Evolutionary conservation across 2,113 vertebrate genomes (phyloP).

Genomic region (Triplophysa tibetana): DNA sequence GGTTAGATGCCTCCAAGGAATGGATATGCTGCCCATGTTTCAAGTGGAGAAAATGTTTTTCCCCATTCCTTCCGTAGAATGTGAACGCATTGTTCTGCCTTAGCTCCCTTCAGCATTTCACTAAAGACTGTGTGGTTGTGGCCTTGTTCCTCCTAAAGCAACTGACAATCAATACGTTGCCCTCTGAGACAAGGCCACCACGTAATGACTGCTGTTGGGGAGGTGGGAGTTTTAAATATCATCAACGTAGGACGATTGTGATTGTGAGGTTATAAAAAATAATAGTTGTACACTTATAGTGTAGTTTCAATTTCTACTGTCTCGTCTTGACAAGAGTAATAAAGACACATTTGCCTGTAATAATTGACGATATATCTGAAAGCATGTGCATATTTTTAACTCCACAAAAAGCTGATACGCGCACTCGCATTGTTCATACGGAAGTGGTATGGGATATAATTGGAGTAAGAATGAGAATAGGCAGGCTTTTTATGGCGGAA

Average conservation of each 20-base stretch:
- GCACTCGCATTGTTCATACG: neutral
- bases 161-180: slow-evolving; percentile 82
- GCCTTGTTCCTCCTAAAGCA: slow-evolving; percentile 16
- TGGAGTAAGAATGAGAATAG: slow-evolving; percentile 60
- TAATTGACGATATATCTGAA: too few species aligned
- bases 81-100: slow-evolving; percentile 14
- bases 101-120: slow-evolving; percentile 49
- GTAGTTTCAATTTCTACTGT: too few species aligned
- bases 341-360: too few species aligned
- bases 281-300: too few species aligned
- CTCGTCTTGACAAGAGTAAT: neutral
- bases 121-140: slow-evolving; percentile 20
- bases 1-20: slow-evolving; percentile 59
- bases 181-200: slow-evolving; percentile 80
- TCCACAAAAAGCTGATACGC: neutral
- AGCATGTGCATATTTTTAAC: neutral
- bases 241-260: slow-evolving; percentile 83
- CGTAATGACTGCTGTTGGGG: slow-evolving; percentile 78
- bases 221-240: slow-evolving; percentile 88
- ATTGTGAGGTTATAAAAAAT: too few species aligned
- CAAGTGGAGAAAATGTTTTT: neutral
- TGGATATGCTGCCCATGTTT: neutral
- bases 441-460: slow-evolving; percentile 13
- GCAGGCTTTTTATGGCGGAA: slow-evolving; percentile 77
- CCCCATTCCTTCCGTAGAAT: neutral